Conservation (phyloP, 2,113 vertebrate genomes). For the Notothenia rossii region DNA sequence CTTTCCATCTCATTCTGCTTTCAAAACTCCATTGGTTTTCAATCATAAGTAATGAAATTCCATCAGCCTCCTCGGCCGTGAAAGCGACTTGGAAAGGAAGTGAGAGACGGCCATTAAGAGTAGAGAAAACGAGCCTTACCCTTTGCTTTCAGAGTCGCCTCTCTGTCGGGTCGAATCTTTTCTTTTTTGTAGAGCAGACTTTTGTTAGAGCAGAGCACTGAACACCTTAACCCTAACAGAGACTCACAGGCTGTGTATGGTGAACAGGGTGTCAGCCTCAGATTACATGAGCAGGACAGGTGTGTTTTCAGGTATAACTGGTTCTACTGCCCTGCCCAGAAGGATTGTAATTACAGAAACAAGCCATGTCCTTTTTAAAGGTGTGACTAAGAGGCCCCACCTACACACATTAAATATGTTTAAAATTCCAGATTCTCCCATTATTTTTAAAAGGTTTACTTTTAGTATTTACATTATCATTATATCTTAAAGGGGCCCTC, state of each 20-base stretch:
- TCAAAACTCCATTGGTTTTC: slow-evolving; percentile 74
- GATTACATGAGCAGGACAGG: slow-evolving; percentile 29
- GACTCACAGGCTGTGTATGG: background rate
- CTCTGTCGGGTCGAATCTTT: slow-evolving; percentile 47
- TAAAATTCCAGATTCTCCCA: no score
- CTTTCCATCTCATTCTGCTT: slow-evolving; percentile 71
- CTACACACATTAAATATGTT: no score
- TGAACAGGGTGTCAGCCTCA: background rate
- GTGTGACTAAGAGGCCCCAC: background rate
- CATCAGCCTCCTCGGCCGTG: slow-evolving; percentile 54
- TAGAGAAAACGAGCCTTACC: slow-evolving; percentile 69
- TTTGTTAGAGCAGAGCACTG: slow-evolving; percentile 11
- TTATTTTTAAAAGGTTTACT: no score
- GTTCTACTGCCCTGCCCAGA: slow-evolving; percentile 36
- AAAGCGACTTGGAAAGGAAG: slow-evolving; percentile 55
- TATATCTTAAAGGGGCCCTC: no score
- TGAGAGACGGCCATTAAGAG: slow-evolving; percentile 58
- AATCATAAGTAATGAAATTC: slow-evolving; percentile 79
- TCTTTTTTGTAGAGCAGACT: slow-evolving; percentile 12
- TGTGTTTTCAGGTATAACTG: slow-evolving; percentile 67
- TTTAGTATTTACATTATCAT: no score
- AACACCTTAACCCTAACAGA: slow-evolving; percentile 11
- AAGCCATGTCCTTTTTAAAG: background rate
- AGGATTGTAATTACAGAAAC: background rate
- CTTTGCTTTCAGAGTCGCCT: slow-evolving; percentile 47